These are phyloP conservation scores for Agonopterix arenella DNA, from an alignment of 2,888 invertebrate species.

Conservation along the genomic window DNA sequence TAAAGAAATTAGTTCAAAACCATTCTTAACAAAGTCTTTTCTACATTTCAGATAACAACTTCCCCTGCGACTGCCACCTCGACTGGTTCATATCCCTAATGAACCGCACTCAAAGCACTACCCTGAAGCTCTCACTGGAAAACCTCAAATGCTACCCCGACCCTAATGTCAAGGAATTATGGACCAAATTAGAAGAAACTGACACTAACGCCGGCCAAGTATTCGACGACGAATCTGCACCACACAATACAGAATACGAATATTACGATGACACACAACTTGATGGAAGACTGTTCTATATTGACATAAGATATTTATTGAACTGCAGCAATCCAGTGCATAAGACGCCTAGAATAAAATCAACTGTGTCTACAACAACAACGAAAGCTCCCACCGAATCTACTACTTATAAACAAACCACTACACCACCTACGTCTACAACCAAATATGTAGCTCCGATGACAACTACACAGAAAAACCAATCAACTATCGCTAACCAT, in stretches of 20 bases:
- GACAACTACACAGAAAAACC: background rate
- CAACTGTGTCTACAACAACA: constrained; percentile 11
- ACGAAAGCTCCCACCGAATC: constrained; percentile 8
- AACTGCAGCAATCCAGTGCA: constrained; percentile 30
- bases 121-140: constrained; percentile 43
- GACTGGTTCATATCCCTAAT: constrained; percentile 55
- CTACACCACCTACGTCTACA: constrained; percentile 10
- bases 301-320: constrained; percentile 51
- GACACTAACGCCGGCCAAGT: constrained; percentile 31
- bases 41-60: constrained; percentile 54
- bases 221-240: constrained; percentile 27
- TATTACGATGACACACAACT: constrained; percentile 63
- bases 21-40: constrained; percentile 1
- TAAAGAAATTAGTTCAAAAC: background rate
- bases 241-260: constrained; percentile 45
- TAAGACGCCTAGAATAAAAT: constrained; percentile 5
- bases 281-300: constrained; percentile 61
- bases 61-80: constrained; percentile 55
- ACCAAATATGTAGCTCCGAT: background rate
- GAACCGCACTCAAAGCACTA: constrained; percentile 49
- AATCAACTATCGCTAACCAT: constrained; percentile 11
- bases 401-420: constrained; percentile 13
- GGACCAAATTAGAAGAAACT: constrained; percentile 38
- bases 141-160: constrained; percentile 59
- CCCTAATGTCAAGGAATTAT: constrained; percentile 37